Base-by-base conservation (phyloP, 2,797 vertebrate species). In the Hozukius guyotensis region DNA sequence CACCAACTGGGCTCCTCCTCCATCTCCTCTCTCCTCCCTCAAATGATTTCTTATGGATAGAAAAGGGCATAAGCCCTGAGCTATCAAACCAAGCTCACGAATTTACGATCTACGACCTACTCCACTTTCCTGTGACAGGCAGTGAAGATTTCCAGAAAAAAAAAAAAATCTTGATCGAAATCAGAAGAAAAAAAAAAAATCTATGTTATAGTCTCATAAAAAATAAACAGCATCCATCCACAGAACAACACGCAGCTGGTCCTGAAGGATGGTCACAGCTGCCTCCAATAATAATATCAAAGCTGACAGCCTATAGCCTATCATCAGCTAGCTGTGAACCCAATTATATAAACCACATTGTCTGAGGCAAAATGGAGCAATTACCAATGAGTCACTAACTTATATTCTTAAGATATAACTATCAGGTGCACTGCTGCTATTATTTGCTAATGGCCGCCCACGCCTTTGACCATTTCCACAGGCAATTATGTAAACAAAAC, bases 401-500 rank as follows among this genome's bases (percentile, higher is more conserved):
- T 65, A 20, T 77, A 75, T 72, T 36, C 32, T 82, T 27, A 38
- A 32, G 59, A 61, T 62, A 78, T 25, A 76, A 70, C 73, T 57
- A 75, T 65, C 32, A 83, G 60, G 59, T 67, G 55, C 49, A 8
- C 12, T n/a, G 32, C 74, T 60, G 61, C 68, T 72, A 74, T 80
- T 68, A 74, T 84, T 77, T 77, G 25, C 77, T 81, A 78, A 88
- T 82, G 78, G 69, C 72, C 56, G 4, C 52, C 70, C 7, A 66
- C 70, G 52, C n/a, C 75, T 64, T 56, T 53, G 61, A 62, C 81
- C 76, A 75, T 75, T 66, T 74, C 29, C 62, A 11, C 60, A 77
- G 73, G 74, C 65, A 78, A 68, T 83, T 78, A 79, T 77, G 62
- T 31, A 71, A 78, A 87, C 67, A 66, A 65, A 74, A 74, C 61